Evolutionary conservation across 2,113 vertebrate species (phyloP).

Genomic region (Hemiprocne comata): DNA sequence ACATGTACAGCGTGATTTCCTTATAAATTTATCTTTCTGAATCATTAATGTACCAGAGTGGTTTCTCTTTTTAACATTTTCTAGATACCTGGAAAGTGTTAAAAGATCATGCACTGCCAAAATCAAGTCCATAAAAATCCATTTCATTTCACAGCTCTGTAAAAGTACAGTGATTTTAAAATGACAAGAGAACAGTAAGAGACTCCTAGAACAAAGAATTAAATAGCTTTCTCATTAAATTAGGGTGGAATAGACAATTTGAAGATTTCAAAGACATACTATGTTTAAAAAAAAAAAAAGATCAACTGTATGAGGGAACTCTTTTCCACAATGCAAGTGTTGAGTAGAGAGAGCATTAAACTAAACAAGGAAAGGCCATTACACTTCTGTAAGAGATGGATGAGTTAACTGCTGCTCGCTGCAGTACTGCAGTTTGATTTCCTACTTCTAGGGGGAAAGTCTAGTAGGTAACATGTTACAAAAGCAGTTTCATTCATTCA

Average conservation of each 20-base stretch:
- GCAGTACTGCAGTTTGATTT: background rate
- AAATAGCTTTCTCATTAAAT: constrained; percentile 14
- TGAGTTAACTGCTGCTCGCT: background rate
- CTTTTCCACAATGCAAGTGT: background rate
- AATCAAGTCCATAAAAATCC: constrained; percentile 74
- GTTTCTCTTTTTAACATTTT: constrained; percentile 56
- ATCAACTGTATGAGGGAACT: background rate
- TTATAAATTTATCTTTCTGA: constrained; percentile 66
- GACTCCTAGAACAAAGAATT: constrained; percentile 29
- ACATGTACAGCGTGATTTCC: constrained; percentile 64
- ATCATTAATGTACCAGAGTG: constrained; percentile 71
- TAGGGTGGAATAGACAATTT: background rate
- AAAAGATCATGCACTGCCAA: constrained; percentile 66
- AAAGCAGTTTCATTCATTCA: background rate
- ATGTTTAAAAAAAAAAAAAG: background rate
- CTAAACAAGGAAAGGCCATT: background rate
- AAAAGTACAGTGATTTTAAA: constrained; percentile 69
- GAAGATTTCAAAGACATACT: background rate
- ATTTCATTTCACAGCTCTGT: constrained; percentile 75
- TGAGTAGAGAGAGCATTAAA: background rate
- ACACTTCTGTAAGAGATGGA: background rate
- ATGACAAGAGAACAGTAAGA: constrained; percentile 40
- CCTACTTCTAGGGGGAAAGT: background rate
- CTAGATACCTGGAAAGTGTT: constrained; percentile 42
- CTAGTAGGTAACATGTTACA: background rate